These are phyloP conservation scores for Crocallis elinguaria DNA, from an alignment of 2,888 invertebrate genomes.

Conservation along the genomic window DNA sequence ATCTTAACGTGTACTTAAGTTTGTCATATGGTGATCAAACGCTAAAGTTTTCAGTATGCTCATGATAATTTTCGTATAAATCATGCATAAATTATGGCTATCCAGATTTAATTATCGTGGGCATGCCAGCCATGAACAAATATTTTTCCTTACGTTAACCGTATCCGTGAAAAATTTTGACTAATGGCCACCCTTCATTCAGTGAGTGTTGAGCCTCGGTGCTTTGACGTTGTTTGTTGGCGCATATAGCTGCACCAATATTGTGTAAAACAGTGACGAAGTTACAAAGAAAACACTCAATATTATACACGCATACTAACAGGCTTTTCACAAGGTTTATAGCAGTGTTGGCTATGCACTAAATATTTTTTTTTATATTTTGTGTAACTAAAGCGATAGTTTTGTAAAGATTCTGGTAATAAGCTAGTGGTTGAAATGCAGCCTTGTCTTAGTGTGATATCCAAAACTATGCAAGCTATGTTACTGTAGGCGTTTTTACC, in stretches of 20 bases:
- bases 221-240: conserved; percentile 63
- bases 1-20: too few relatives aligned
- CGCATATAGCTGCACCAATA: conserved; percentile 43
- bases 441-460: too few relatives aligned
- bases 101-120: neutral
- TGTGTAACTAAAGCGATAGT: too few relatives aligned
- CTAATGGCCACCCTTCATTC: conserved; percentile 28
- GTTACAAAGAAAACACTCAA: neutral
- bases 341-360: neutral
- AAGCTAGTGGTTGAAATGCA: too few relatives aligned
- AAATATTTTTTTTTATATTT: too few relatives aligned
- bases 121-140: neutral
- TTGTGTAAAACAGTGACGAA: conserved; percentile 4
- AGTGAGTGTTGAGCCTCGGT: conserved; percentile 43
- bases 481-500: conserved; percentile 1
- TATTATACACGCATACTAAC: too few relatives aligned
- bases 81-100: too few relatives aligned
- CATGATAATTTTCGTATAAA: too few relatives aligned
- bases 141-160: neutral
- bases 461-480: neutral
- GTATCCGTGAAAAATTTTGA: conserved; percentile 17
- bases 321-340: too few relatives aligned
- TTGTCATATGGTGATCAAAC: too few relatives aligned
- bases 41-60: too few relatives aligned
- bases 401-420: too few relatives aligned